Percentiles rank a stretch among this genome's conserved stretches.
Conservation (phyloP, 2,888 invertebrate species). For the Zhuqinia jingwanae region DNA sequence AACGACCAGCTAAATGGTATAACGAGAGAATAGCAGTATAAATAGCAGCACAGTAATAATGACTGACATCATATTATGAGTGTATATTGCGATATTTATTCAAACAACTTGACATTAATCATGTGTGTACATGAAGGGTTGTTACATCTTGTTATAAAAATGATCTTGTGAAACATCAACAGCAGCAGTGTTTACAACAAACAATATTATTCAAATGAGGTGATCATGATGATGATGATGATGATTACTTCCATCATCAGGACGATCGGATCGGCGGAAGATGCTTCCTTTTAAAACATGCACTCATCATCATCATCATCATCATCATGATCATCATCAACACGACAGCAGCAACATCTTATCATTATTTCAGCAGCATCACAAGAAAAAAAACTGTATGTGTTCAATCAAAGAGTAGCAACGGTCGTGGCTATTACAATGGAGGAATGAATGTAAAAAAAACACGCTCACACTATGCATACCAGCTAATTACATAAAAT, state of each 20-base stretch:
- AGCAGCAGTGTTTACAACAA: neutral
- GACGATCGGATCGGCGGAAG: neutral
- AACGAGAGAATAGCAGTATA: constrained; percentile 13
- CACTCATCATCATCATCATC: constrained; percentile 24
- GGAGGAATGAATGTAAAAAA: no score
- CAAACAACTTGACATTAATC: constrained; percentile 56
- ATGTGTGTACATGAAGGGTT: constrained; percentile 10
- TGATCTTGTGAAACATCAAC: constrained; percentile 8
- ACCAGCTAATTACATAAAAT: constrained; percentile 5
- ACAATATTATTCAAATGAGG: constrained; percentile 35
- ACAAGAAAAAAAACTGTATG: neutral
- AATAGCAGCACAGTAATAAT: constrained; percentile 40
- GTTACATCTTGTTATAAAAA: no score
- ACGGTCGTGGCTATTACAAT: neutral
- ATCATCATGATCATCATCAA: neutral
- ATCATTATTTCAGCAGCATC: neutral
- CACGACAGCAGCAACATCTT: no score
- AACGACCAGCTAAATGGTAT: no score
- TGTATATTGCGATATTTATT: constrained; percentile 19
- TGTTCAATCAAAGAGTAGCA: neutral
- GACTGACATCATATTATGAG: constrained; percentile 23
- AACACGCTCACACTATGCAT: no score
- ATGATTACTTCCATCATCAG: constrained; percentile 10
- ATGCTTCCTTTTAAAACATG: constrained; percentile 19
- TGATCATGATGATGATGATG: constrained; percentile 17